These are phyloP conservation scores for Sarcophilus harrisii DNA, from an alignment of 2,797 vertebrate species.

Conservation along the genomic window DNA sequence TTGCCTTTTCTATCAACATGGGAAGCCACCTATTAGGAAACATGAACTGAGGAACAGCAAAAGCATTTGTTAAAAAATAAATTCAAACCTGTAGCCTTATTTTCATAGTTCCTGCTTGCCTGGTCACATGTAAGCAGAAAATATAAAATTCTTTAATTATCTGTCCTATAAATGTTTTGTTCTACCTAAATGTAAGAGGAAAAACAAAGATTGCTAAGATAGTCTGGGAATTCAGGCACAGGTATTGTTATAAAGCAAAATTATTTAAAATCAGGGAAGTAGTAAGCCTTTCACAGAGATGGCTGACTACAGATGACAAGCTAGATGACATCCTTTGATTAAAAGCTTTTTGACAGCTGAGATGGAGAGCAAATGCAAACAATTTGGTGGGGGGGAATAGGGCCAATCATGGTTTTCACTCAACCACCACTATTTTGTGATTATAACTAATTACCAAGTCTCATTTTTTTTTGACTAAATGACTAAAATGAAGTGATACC, in stretches of 20 bases:
- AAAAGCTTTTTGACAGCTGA: background rate
- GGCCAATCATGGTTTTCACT: background rate
- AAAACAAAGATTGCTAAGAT: slow-evolving; percentile 41
- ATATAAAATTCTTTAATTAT: slow-evolving; percentile 41
- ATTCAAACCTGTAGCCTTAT: slow-evolving; percentile 9
- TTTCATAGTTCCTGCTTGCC: slow-evolving; percentile 16
- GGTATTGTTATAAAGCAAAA: slow-evolving; percentile 38
- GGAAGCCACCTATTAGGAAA: slow-evolving; percentile 15
- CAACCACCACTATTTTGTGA: background rate
- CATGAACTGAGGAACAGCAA: slow-evolving; percentile 37
- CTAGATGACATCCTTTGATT: background rate
- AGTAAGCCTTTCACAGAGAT: background rate
- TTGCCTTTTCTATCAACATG: slow-evolving; percentile 42
- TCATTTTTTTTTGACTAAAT: no score
- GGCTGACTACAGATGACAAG: background rate
- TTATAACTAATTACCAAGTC: background rate
- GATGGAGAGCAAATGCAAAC: background rate
- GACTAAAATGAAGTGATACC: background rate
- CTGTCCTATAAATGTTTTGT: slow-evolving; percentile 44
- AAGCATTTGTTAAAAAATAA: slow-evolving; percentile 39
- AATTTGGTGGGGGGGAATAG: no score
- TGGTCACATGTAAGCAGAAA: slow-evolving; percentile 20
- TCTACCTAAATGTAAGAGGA: slow-evolving; percentile 38
- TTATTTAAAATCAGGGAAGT: background rate
- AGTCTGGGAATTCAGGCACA: slow-evolving; percentile 31